Evolutionary conservation across 2,797 vertebrate genomes (phyloP).

Genomic region (Esox lucius): DNA sequence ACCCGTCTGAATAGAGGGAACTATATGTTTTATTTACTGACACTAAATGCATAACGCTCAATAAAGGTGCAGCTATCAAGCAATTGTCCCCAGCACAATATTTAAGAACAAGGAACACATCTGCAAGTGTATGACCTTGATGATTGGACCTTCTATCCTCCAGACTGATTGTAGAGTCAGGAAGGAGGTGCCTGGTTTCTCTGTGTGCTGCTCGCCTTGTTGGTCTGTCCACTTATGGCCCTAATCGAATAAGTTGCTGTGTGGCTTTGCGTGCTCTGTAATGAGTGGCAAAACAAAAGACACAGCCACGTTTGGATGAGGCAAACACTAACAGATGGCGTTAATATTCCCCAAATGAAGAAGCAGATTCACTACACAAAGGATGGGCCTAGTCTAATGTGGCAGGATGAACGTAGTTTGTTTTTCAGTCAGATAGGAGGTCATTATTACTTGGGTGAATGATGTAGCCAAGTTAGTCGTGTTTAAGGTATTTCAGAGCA

Average conservation of each 20-base stretch:
- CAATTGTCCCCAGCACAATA: background rate
- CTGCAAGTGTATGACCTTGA: background rate
- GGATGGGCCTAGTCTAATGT: background rate
- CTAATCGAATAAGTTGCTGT: conserved; percentile 66
- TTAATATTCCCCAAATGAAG: conserved; percentile 66
- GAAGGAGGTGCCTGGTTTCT: background rate
- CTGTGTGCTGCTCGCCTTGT: background rate
- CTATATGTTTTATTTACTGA: background rate
- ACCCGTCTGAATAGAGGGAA: background rate
- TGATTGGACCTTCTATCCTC: background rate
- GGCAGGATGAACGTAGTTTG: background rate
- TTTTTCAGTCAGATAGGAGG: background rate
- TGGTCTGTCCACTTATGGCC: conserved; percentile 46
- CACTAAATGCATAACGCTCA: background rate
- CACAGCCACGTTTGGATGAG: conserved; percentile 56
- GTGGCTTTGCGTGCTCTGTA: conserved; percentile 55
- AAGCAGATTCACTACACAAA: conserved; percentile 50
- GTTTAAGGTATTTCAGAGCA: background rate
- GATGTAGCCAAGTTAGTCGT: background rate
- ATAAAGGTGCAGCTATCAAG: background rate
- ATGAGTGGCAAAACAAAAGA: conserved; percentile 62
- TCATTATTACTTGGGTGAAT: background rate
- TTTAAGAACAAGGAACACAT: background rate
- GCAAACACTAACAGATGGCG: conserved; percentile 70
- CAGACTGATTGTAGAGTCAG: conserved; percentile 3